Conservation (phyloP, 2,113 vertebrate species). For the Callionymus lyra region DNA sequence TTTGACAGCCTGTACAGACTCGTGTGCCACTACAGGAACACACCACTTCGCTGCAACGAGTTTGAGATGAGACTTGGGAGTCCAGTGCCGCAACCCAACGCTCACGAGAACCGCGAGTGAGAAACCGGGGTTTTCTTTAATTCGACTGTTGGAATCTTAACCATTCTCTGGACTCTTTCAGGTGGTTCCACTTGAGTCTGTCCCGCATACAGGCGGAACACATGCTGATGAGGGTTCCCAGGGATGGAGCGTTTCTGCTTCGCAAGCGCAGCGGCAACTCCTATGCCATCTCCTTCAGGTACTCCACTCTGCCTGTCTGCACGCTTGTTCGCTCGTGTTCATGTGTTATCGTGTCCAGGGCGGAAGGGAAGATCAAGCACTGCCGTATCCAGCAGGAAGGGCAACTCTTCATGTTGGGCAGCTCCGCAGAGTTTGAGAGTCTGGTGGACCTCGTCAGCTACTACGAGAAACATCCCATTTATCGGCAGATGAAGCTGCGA, state of each 20-base stretch:
- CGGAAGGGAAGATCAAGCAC: conserved; percentile 97
- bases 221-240: conserved; percentile 95
- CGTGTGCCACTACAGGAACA: conserved; percentile 96
- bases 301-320: too few relatives aligned
- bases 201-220: conserved; percentile 88
- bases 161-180: conserved; percentile 31
- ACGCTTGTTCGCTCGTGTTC: not conserved
- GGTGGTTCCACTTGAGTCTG: conserved; percentile 95
- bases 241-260: conserved; percentile 93
- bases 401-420: conserved; percentile 86
- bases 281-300: conserved; percentile 97
- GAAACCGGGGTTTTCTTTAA: conserved; percentile 26
- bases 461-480: conserved; percentile 91
- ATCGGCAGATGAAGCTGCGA: conserved; percentile 97
- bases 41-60: conserved; percentile 94
- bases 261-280: conserved; percentile 91
- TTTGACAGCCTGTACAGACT: conserved; percentile 94
- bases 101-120: conserved; percentile 98
- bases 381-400: conserved; percentile 95
- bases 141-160: too few relatives aligned
- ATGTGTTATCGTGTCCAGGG: conserved; percentile 59
- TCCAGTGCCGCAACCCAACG: conserved; percentile 93
- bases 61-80: conserved; percentile 98
- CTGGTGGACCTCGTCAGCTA: conserved; percentile 94
- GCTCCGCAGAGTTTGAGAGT: conserved; percentile 94